phyloP scores from a whole-genome alignment of 2,113 vertebrate genomes.

The Forbesichthys papilliferus region DNA sequence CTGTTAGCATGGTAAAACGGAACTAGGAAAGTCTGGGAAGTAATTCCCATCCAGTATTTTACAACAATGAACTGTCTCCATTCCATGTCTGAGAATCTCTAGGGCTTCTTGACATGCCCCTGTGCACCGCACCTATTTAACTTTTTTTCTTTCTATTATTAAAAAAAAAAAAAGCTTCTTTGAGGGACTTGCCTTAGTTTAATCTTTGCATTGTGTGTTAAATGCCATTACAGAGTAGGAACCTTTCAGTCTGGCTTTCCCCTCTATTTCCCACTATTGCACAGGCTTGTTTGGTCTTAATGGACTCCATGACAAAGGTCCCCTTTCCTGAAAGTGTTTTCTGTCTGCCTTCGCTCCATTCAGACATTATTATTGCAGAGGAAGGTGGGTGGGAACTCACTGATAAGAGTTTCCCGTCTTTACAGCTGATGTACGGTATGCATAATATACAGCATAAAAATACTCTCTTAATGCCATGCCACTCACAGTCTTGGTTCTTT shows the following conservation, averaged over 20 bases:
- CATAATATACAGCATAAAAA: conserved; percentile 3
- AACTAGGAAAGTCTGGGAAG: conserved; percentile 48
- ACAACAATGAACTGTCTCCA: conserved; percentile 49
- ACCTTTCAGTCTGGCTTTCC: conserved; percentile 47
- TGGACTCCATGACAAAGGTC: conserved; percentile 51
- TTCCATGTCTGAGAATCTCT: conserved; percentile 49
- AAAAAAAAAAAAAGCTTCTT: conserved; percentile 53
- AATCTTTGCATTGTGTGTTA: conserved; percentile 62
- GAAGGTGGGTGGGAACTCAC: conserved; percentile 34
- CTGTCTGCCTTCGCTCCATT: conserved; percentile 23
- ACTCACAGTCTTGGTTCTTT: neutral
- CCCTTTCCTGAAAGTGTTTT: conserved; percentile 39
- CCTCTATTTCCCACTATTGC: conserved; percentile 17
- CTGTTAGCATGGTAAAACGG: conserved; percentile 74
- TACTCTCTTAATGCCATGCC: neutral
- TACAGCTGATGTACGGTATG: neutral
- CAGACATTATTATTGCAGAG: conserved; percentile 46
- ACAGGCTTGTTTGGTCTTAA: conserved; percentile 44
- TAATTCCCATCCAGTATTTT: conserved; percentile 51
- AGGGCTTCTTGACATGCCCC: conserved; percentile 55
- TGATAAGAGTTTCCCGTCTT: conserved; percentile 35
- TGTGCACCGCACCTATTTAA: conserved; percentile 57
- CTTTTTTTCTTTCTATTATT: conserved; percentile 53
- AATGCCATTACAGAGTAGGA: conserved; percentile 57
- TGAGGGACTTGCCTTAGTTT: conserved; percentile 36